A percentile compares a stretch with the other conserved stretches of the same genome.
phyloP scores from a whole-genome alignment of 2,797 vertebrate species.

The Lepus townsendii region DNA sequence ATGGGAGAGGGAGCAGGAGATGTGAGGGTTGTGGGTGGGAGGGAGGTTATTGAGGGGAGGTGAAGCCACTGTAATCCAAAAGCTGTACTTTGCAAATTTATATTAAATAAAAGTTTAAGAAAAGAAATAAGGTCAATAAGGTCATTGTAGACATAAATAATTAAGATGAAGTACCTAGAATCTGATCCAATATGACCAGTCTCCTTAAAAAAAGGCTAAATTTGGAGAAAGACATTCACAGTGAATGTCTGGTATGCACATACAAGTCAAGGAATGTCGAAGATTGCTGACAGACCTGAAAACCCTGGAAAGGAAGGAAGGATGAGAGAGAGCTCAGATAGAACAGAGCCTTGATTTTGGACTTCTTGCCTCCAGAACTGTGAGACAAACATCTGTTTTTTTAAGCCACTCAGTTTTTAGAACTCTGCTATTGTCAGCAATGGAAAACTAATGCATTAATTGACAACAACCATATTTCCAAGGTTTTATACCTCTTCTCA shows the following conservation, averaged over 20 bases:
- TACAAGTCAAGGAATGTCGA: background rate
- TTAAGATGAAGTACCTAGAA: background rate
- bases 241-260: background rate
- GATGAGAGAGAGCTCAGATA: background rate
- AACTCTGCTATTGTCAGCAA: background rate
- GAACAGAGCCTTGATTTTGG: slow-evolving; percentile 1
- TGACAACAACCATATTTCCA: background rate
- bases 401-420: background rate
- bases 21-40: no score
- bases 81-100: no score
- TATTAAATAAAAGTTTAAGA: no score
- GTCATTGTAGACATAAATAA: background rate
- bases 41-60: no score
- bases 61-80: no score
- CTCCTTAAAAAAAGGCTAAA: slow-evolving; percentile 25
- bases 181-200: background rate
- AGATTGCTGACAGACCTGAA: background rate
- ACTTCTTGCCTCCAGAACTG: slow-evolving; percentile 3
- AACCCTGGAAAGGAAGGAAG: background rate
- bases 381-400: background rate
- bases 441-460: background rate
- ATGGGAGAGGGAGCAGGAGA: no score
- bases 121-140: no score
- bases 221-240: background rate
- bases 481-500: slow-evolving; percentile 16